Evolutionary conservation across 64 coral and sea anemone species (phyloP), one percentile per base, ranked within the genome.

Genomic region (Montipora capricornis): DNA sequence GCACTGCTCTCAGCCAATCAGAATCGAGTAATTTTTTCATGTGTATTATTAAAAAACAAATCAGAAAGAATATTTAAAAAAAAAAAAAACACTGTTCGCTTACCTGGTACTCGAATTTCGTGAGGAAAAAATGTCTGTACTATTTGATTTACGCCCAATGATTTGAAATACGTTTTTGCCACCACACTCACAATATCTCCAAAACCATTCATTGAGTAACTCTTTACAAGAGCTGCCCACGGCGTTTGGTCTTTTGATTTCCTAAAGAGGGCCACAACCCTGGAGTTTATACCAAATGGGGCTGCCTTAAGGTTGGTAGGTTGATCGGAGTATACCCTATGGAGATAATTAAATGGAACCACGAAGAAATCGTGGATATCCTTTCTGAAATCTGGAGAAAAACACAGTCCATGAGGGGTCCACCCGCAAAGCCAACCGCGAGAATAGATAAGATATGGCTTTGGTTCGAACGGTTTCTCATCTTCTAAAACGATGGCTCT

Each of bases 401-500:
- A 70, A 86, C 82, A 86, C 45, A 86, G 29, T 1, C 82, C 82
- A 22, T 86, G 67, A 20, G 82, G 66, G 0, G 82, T 86, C 82
- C 82, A 86, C 0, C 82, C 82, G 17, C 82, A 86, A 0, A 49
- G 26, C 44, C 44, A 71, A 11, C 82, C 82, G 5, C 44, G 82
- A 4, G 19, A 9, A 14, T 15, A 86, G 19, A 7, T 17, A 5
- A 71, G 17, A 19, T 11, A 10, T 69, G 45, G 2, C 0, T 47
- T 68, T n/a, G 68, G n/a, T 17, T 8, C 46, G 12, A 70, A 73
- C 9, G 64, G 45, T 3, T 12, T 19, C 3, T 10, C 2, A 22
- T 86, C 82, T 13, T 86, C 64, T 12, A 70, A 1, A 73, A 22
- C 62, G n/a, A 51, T 13, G 4, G 67, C 37, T 50, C 82, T 70